Percentiles rank a stretch among this genome's conserved stretches.
These are phyloP conservation scores for Hecatera dysodea DNA, from an alignment of 2,888 invertebrate species.

Conservation along the genomic window DNA sequence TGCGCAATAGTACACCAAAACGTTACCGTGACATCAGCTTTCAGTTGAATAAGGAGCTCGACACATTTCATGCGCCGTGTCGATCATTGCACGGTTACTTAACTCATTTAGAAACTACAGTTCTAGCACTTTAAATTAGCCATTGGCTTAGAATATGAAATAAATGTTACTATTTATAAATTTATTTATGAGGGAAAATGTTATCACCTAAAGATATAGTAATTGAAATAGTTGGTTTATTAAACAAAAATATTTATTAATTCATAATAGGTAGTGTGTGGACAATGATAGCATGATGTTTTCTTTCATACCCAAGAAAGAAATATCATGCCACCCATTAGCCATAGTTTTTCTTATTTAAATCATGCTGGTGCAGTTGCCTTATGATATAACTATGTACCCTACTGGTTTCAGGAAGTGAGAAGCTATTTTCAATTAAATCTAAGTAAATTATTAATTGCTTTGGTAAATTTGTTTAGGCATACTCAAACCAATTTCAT, in stretches of 20 bases:
- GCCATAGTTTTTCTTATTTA: background rate
- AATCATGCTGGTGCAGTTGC: background rate
- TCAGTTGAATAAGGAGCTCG: conserved; percentile 35
- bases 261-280: too few relatives aligned
- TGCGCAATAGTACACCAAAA: conserved; percentile 41
- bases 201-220: background rate
- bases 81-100: conserved; percentile 31
- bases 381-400: background rate
- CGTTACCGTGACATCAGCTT: conserved; percentile 36
- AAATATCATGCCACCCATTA: too few relatives aligned
- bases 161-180: background rate
- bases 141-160: background rate
- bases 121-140: background rate
- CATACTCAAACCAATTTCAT: conserved; percentile 1
- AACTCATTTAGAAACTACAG: conserved; percentile 23
- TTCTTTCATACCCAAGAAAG: too few relatives aligned
- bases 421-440: background rate
- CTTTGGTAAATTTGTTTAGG: background rate
- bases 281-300: background rate
- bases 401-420: background rate
- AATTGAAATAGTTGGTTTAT: background rate
- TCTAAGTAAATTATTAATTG: too few relatives aligned
- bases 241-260: background rate
- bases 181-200: background rate
- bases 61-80: conserved; percentile 38